Base-by-base conservation (phyloP, 2,797 vertebrate genomes). In the Distichodus sexfasciatus region DNA sequence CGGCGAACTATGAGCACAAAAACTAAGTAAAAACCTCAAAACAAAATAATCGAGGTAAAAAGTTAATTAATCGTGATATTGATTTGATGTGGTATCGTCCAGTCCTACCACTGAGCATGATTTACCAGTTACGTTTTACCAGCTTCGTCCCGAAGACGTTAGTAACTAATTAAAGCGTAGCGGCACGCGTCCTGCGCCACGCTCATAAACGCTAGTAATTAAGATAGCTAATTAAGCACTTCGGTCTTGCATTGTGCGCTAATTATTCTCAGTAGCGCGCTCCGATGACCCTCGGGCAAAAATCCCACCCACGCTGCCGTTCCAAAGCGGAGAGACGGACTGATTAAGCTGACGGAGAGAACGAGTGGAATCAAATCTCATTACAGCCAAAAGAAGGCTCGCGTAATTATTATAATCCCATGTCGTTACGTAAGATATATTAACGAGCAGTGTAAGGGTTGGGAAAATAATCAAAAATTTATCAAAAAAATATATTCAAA, bases 341-440 rank as follows among this genome's bases (percentile, higher is more conserved):
- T 66, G 50, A 60, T 23, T 61, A 64, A 46, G 41, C 35, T 47
- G 64, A 67, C 70, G 28, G 46, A 71, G 23, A 36, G 38, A 74
- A 10, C 58, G 10, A 11, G 31, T 44, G 33, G 33, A 63, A 73
- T 40, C 8, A 69, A 81, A 83, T 85, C 77, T 79, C 76, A 81
- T 85, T 84, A 81, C 78, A 78, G 17, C 43, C 43, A 44, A 66
- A 55, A 66, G 58, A 83, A 82, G 79, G 75, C 55, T 74, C 47
- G 62, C 65, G 67, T 77, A 83, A 86, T 81, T 78, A 81, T 76
- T 84, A 69, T 85, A 87, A 89, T 90, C 82, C 79, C 69, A 55
- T 44, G 66, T 58, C 44, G 76, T 87, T 85, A 88, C 83, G 68
- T 79, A 83, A 87, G 41, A 54, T 28, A 84, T 69, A 66, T 51